These are phyloP conservation scores for Automeris io DNA, from an alignment of 2,888 invertebrate genomes.

Conservation along the genomic window DNA sequence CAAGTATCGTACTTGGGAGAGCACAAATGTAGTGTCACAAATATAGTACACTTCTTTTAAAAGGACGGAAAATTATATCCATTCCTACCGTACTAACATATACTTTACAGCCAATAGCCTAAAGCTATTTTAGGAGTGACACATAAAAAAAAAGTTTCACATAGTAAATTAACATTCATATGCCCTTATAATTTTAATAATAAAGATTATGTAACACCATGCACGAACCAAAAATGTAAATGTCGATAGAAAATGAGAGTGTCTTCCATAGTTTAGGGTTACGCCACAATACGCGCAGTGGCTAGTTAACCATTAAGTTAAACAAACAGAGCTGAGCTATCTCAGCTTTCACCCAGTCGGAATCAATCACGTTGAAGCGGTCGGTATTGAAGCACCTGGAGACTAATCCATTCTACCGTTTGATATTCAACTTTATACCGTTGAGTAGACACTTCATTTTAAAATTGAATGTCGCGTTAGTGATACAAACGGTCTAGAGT, in stretches of 20 bases:
- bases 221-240: conserved; percentile 30
- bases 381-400: conserved; percentile 15
- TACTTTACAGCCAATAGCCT: no score
- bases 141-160: no score
- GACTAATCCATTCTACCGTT: conserved; percentile 13
- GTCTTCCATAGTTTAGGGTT: conserved; percentile 44
- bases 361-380: conserved; percentile 42
- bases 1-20: no score
- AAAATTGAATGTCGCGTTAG: conserved; percentile 13
- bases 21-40: no score
- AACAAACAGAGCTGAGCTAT: conserved; percentile 30
- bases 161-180: conserved; percentile 11
- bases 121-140: no score
- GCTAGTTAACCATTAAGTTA: conserved; percentile 43
- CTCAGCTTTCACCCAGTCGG: conserved; percentile 50
- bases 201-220: conserved; percentile 20
- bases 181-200: conserved; percentile 9
- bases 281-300: conserved; percentile 42
- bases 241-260: conserved; percentile 64
- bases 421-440: conserved; percentile 28
- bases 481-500: conserved; percentile 23
- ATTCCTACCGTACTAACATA: no score
- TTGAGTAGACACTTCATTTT: conserved; percentile 24
- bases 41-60: no score
- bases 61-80: no score